phyloP scores from a whole-genome alignment of 2,888 invertebrate species.

The Macropis europaea region DNA sequence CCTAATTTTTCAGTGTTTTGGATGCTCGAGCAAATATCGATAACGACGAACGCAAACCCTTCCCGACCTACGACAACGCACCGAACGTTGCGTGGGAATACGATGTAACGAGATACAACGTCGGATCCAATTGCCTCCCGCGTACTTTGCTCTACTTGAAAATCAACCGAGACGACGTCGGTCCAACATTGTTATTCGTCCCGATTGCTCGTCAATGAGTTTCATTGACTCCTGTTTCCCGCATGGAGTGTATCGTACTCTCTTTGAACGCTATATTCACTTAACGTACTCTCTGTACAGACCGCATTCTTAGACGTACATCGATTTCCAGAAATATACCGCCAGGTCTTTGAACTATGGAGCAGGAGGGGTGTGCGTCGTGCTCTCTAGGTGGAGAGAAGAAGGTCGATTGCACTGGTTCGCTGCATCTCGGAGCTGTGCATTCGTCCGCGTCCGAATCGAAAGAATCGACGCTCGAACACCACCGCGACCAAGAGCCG shows the following conservation, averaged over 20 bases:
- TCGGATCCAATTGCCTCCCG: not conserved
- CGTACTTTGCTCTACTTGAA: no score
- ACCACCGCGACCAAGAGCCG: not conserved
- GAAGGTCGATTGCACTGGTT: slow-evolving; percentile 6
- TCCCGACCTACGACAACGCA: slow-evolving; percentile 31
- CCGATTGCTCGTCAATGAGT: not conserved
- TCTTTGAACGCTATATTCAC: not conserved
- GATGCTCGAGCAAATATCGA: not conserved
- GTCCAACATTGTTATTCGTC: no score
- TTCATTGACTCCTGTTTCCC: not conserved
- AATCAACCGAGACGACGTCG: no score
- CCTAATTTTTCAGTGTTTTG: no score
- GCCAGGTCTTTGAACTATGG: slow-evolving; percentile 62
- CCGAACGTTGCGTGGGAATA: not conserved
- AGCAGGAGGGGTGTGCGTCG: slow-evolving; percentile 14
- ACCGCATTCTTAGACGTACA: not conserved
- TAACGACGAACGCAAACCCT: not conserved
- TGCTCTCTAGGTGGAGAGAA: slow-evolving; percentile 4
- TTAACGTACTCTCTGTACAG: not conserved
- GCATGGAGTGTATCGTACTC: no score
- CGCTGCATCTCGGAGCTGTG: slow-evolving; percentile 15
- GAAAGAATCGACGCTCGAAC: not conserved
- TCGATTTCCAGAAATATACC: slow-evolving; percentile 63
- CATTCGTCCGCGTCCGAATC: slow-evolving; percentile 15
- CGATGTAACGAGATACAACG: not conserved